Base-by-base conservation (phyloP, 2,888 invertebrate genomes). In the Ormyrus labotus region DNA sequence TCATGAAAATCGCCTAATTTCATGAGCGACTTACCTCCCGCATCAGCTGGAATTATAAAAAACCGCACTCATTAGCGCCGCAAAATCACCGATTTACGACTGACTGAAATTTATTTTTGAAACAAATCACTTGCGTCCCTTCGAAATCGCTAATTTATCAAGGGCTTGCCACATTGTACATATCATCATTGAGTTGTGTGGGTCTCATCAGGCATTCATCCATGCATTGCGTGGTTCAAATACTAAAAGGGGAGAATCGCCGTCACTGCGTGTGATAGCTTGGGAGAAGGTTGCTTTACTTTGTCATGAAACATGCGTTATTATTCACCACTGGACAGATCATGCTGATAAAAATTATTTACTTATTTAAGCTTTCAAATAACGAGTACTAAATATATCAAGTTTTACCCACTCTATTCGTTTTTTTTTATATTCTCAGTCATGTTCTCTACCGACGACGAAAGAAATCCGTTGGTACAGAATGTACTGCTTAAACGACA, bases 1-100 rank as follows among this genome's bases (percentile, higher is more conserved):
- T 78, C 78, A 72, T 75, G 61, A 75, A 79, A 77, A 64, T 77
- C 73, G 76, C 65, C 74, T 69, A 79, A 73, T 69, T 70, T 78
- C 63, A 79, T 57, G 57, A 77, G 60, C 67, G 58, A 73, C 68
- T 13, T n/a, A 60, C 45, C 65, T 10, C 50, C 34, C 67, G 47
- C 55, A n/a, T 81, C 78, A 79, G 63, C 63, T 81, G 63, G 64
- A 81, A 64, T 45, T 75, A 34, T 78, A 53, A 60, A 34, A 34
- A 69, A 64, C 76, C 50, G 68, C 75, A 81, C 72, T 81, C 75
- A 81, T 70, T 58, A 61, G 65, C 34, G n/a, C 60, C n/a, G 64
- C n/a, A 55, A 19, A 70, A 78, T 81, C 74, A 67, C 50, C 53
- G 45, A 61, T 72, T 67, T 63, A 72, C 48, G 51, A 71, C 48